Percentiles rank a stretch among this genome's conserved stretches.
These are phyloP conservation scores for Esox masquinongy DNA, from an alignment of 2,797 vertebrate species.

Conservation along the genomic window DNA sequence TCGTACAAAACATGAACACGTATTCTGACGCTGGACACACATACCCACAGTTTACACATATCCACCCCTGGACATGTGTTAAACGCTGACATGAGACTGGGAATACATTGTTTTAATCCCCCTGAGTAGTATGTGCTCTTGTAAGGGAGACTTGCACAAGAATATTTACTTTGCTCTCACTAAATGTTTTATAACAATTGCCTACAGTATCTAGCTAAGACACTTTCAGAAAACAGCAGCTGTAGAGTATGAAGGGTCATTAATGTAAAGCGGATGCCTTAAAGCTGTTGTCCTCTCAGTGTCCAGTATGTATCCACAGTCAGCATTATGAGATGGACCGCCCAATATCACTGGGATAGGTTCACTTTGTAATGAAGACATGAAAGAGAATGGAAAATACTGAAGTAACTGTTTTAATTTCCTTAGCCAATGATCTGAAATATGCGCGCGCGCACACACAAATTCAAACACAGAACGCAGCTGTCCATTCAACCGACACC, in stretches of 20 bases:
- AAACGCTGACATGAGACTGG: background rate
- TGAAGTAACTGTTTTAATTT: conserved; percentile 34
- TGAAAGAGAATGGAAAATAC: conserved; percentile 19
- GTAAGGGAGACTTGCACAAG: background rate
- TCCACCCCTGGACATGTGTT: background rate
- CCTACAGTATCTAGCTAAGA: conserved; percentile 26
- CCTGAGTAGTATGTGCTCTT: conserved; percentile 10
- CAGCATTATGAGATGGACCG: background rate
- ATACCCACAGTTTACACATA: too few relatives aligned
- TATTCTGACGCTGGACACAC: too few relatives aligned
- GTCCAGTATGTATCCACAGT: background rate
- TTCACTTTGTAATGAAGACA: conserved; percentile 15
- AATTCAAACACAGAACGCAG: conserved; percentile 33
- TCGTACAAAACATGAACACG: too few relatives aligned
- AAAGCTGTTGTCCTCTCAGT: background rate
- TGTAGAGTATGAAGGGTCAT: conserved; percentile 25
- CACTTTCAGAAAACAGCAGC: conserved; percentile 25
- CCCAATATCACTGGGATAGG: conserved; percentile 3
- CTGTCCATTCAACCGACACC: conserved; percentile 63
- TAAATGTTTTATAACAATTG: conserved; percentile 45
- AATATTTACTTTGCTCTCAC: conserved; percentile 38
- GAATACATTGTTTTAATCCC: conserved; percentile 1
- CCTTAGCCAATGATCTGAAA: conserved; percentile 53
- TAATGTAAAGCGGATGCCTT: conserved; percentile 23
- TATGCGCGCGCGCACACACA: background rate